A percentile compares a stretch with the other conserved stretches of the same genome.
These are phyloP conservation scores for Sycophila texana DNA, from an alignment of 2,888 invertebrate genomes.

Conservation along the genomic window DNA sequence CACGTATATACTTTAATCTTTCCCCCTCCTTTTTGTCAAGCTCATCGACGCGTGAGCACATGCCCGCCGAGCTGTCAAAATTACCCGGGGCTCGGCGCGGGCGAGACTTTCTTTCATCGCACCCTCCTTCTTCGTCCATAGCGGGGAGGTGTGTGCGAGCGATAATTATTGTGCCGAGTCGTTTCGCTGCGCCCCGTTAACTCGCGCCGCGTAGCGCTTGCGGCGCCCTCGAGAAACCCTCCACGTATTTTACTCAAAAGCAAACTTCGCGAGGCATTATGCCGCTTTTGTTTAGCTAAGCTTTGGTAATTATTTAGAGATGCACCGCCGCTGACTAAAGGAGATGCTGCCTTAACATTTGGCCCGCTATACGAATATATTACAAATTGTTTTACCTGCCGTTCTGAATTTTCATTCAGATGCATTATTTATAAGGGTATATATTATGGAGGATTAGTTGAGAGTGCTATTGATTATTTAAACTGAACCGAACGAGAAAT, in stretches of 20 bases:
- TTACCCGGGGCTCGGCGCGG: slow-evolving; percentile 16
- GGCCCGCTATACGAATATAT: too few relatives aligned
- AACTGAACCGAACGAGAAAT: too few relatives aligned
- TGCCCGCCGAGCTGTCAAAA: slow-evolving; percentile 58
- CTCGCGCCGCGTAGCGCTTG: neutral
- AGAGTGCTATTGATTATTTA: too few relatives aligned
- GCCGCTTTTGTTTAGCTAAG: slow-evolving; percentile 4
- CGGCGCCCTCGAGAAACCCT: neutral
- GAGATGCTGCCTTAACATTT: too few relatives aligned
- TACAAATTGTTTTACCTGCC: too few relatives aligned
- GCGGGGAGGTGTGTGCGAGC: neutral
- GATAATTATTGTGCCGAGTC: slow-evolving; percentile 26
- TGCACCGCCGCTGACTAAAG: too few relatives aligned
- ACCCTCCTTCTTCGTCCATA: too few relatives aligned
- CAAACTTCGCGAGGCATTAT: neutral
- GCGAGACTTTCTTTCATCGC: neutral
- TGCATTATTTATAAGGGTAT: too few relatives aligned
- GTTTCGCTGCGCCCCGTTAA: slow-evolving; percentile 10
- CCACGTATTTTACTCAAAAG: too few relatives aligned
- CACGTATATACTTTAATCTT: neutral
- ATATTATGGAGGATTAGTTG: too few relatives aligned
- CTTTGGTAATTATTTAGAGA: too few relatives aligned
- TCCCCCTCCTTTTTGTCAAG: neutral
- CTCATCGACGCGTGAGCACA: slow-evolving; percentile 47
- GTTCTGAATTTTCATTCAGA: too few relatives aligned